Base-by-base conservation (phyloP, 2,113 vertebrate genomes). In the Cavia aperea region DNA sequence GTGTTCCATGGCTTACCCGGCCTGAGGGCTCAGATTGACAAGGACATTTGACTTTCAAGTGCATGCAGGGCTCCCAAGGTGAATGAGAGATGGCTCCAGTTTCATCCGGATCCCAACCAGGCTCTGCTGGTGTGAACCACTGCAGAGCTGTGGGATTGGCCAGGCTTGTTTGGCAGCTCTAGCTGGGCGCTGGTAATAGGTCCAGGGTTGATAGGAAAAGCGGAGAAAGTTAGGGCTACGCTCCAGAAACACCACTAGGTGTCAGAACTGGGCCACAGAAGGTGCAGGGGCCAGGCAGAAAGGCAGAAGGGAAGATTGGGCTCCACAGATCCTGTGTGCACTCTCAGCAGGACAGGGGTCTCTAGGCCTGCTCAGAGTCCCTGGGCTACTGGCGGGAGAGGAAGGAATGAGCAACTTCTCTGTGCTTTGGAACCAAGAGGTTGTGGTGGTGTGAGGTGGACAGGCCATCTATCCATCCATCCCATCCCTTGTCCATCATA, bases 161-260 rank as follows among this genome's bases (percentile, higher is more conserved):
- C 65, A 60, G 93, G 81, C 94, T 95, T 88, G 88, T 93, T 81
- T 93, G 94, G 87, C 70, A 49, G 84, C 89, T 92, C 60, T 36
- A 33, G 75, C 33, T 62, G 81, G 68, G 70, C 26, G 24, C 39
- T 3, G 16, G 49, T 29, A 29, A 15, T 63, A 33, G 56, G n/a
- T 21, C 15, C 33, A 36, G 49, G 78, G 46, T 63, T 43, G 51
- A 39, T 10, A 46, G 78, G 78, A 75, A 91, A 87, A 78, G 63
- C 63, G 36, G 72, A 82, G 62, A 58, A 95, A 78, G 60, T 58
- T 5, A 12, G 84, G 46, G 54, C 54, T 46, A 31, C 7, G 10
- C 49, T 60, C 31, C 54, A 86, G 77, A 88, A 72, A 7, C 15
- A 49, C 94, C 91, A 89, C 51, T 70, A 92, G 93, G 93, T 94